Evolutionary conservation across 1,140 invertebrate genomes (phyloP).

Genomic region (Tetranychus urticae): DNA sequence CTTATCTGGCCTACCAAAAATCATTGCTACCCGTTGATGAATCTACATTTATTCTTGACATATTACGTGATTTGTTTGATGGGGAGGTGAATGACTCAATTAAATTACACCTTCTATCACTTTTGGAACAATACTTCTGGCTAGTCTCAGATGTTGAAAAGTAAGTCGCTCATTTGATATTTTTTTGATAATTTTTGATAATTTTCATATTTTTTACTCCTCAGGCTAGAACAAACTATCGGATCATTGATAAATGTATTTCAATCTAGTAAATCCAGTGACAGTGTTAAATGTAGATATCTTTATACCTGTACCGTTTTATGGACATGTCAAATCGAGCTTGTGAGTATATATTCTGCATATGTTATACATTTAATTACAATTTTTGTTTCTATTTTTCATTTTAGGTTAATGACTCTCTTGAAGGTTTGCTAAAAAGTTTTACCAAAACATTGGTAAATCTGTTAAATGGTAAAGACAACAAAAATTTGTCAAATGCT

Average conservation of each 20-base stretch:
- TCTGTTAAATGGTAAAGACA: neutral
- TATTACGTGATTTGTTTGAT: conserved; percentile 5
- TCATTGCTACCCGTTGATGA: neutral
- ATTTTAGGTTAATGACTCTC: neutral
- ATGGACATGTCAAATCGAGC: neutral
- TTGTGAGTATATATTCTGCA: neutral
- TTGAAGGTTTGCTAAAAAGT: neutral
- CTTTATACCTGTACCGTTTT: conserved; percentile 1
- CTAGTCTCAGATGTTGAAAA: neutral
- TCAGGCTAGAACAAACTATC: conserved; percentile 2
- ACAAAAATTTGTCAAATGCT: neutral
- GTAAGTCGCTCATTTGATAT: neutral
- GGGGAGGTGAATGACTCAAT: neutral
- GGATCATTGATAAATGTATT: conserved; percentile 5
- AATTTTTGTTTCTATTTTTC: neutral
- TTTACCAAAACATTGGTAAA: neutral
- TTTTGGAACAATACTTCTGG: conserved; percentile 1
- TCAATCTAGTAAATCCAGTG: neutral
- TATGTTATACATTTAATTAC: neutral
- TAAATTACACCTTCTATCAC: conserved; percentile 4
- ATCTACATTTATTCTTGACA: neutral
- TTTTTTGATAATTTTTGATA: neutral
- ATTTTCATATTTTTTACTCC: neutral
- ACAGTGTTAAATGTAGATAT: neutral
- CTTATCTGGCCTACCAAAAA: neutral